A percentile compares a stretch with the other conserved stretches of the same genome.
These are phyloP conservation scores for Stegodyphus dumicola DNA, from an alignment of 1,140 invertebrate species.

Conservation along the genomic window DNA sequence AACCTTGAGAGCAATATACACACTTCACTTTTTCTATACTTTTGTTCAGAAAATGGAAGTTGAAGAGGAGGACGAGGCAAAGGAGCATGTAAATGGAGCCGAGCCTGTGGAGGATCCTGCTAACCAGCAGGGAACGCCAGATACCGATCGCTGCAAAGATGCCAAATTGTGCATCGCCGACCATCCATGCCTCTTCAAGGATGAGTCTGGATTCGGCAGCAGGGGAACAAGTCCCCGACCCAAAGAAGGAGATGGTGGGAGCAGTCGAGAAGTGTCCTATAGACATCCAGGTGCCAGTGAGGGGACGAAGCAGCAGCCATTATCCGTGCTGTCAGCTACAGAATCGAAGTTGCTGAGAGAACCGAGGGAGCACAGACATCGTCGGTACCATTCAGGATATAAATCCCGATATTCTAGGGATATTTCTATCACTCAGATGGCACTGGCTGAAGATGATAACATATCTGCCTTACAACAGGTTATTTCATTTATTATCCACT, in stretches of 20 bases:
- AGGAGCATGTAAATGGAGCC: conserved; percentile 18
- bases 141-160: conserved; percentile 35
- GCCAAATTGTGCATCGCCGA: conserved; percentile 29
- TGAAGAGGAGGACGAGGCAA: conserved; percentile 49
- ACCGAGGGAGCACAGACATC: conserved; percentile 55
- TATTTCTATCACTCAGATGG: conserved; percentile 85
- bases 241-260: conserved; percentile 32
- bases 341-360: conserved; percentile 64
- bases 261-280: conserved; percentile 43
- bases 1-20: no score
- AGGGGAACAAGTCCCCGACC: conserved; percentile 46
- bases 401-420: conserved; percentile 68
- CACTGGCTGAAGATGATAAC: conserved; percentile 92
- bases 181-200: conserved; percentile 14
- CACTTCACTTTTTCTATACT: no score
- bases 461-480: conserved; percentile 85
- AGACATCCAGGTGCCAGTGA: neutral
- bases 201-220: neutral
- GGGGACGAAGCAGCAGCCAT: conserved; percentile 33
- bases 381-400: conserved; percentile 59
- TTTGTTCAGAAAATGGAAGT: conserved; percentile 55
- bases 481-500: neutral
- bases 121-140: conserved; percentile 27
- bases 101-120: neutral
- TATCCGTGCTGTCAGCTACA: conserved; percentile 42